Conservation (phyloP, 2,797 vertebrate genomes). For the Centroberyx gerrardi region DNA sequence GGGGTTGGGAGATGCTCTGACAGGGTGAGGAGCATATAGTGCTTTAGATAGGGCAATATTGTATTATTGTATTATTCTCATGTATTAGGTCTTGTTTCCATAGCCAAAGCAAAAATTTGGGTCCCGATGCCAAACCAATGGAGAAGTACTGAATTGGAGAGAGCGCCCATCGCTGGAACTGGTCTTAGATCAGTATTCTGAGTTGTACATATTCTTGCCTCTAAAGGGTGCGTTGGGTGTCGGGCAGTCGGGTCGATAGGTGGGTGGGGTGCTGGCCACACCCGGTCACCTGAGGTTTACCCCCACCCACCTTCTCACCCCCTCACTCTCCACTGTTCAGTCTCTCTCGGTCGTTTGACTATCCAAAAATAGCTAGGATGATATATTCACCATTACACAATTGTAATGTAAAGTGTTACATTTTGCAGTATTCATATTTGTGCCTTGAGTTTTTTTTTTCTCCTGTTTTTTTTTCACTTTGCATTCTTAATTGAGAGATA, state of each 20-base stretch:
- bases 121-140: constrained; percentile 13
- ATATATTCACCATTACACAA: constrained; percentile 49
- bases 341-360: not conserved
- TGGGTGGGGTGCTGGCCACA: not conserved
- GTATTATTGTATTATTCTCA: not conserved
- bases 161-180: constrained; percentile 8
- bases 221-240: not conserved
- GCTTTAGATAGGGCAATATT: constrained; percentile 10
- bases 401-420: constrained; percentile 64
- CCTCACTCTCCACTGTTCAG: not conserved
- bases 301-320: not conserved
- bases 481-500: constrained; percentile 69
- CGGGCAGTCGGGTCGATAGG: not conserved
- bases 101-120: constrained; percentile 12
- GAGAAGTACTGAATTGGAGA: not conserved
- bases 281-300: not conserved
- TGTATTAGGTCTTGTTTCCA: not conserved
- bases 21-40: constrained; percentile 1
- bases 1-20: not conserved
- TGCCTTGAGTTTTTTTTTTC: constrained; percentile 79
- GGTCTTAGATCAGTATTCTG: constrained; percentile 11
- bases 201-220: constrained; percentile 16
- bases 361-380: constrained; percentile 11
- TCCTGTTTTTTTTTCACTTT: constrained; percentile 52
- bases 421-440: constrained; percentile 85